Base-by-base conservation (phyloP, 2,113 vertebrate species). In the Alethe diademata region DNA sequence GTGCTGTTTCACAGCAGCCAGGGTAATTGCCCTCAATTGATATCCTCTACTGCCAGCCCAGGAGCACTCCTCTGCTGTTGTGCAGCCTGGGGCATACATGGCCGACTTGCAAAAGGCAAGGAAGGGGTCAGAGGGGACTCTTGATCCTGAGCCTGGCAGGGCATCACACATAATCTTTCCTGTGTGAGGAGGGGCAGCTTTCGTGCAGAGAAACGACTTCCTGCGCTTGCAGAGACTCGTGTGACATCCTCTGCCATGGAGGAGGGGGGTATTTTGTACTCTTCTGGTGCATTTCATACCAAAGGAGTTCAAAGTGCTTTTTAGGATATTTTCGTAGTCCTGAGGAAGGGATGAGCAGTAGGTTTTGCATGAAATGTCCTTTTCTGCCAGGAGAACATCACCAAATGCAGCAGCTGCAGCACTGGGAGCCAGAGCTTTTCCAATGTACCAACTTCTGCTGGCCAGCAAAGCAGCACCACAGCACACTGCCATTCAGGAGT, bases 191-290 rank as follows among this genome's bases (percentile, higher is more conserved):
- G 8, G 5, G 38, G 18, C 28, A 80, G 43, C 12, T 83, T 80
- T 33, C 43, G 89, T 73, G 9, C 20, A 38, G 62, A 58, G 74
- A 56, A 73, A 19, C 4, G 0, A 45, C 15, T 53, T 87, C 50
- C 69, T n/a, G 31, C 0, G 0, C 64, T 85, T 36, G 6, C 0
- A 0, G 36, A 58, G 65, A 38, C 47, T 86, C 0, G 0, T 24
- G 29, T 79, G 56, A 35, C 29, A 60, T 56, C 29, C 14, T 1
- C 48, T 74, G 25, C 62, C 28, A 20, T 11, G 36, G 15, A 6
- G 8, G 10, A 72, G 40, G 75, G 42, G 35, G 25, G 3, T 88
- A 33, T 65, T 87, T 47, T 82, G 45, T 56, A 33, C 22, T 91
- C 24, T 50, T 5, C 14, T 6, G 3, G 5, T 5, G 9, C 36